Evolutionary conservation across 2,888 invertebrate genomes (phyloP).

Genomic region (Netelia fuscicornis): DNA sequence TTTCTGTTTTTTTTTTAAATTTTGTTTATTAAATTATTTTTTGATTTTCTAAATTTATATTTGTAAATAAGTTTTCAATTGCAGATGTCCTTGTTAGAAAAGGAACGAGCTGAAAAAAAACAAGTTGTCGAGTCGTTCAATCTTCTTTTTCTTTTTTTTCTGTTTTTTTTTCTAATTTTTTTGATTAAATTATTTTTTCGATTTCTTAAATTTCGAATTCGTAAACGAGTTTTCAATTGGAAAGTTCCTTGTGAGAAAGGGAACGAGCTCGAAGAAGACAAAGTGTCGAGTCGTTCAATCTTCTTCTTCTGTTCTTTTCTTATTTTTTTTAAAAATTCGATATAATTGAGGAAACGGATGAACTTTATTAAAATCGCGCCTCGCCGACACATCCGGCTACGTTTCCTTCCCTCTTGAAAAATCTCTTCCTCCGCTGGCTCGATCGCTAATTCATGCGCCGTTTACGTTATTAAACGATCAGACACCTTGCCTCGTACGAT

Average conservation of each 20-base stretch:
- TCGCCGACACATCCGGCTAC: slow-evolving; percentile 7
- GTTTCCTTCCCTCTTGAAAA: slow-evolving; percentile 49
- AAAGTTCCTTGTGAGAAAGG: no score
- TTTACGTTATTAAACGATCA: slow-evolving; percentile 72
- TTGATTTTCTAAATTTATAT: no score
- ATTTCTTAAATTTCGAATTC: neutral
- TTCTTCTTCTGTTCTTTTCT: neutral
- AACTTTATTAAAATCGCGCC: slow-evolving; percentile 32
- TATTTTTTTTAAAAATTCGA: no score
- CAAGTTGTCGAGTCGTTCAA: neutral
- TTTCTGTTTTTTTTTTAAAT: no score
- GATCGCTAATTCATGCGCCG: slow-evolving; percentile 64
- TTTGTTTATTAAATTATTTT: neutral
- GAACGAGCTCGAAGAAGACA: neutral
- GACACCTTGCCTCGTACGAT: slow-evolving; percentile 59
- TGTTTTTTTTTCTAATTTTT: neutral
- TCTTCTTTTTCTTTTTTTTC: no score
- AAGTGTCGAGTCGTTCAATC: neutral
- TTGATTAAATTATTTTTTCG: neutral
- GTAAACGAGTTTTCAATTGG: neutral
- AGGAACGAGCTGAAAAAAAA: neutral
- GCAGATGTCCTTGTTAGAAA: no score
- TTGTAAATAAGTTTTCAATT: no score
- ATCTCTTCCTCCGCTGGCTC: slow-evolving; percentile 22
- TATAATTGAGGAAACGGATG: slow-evolving; percentile 47